These are phyloP conservation scores for Crotalus helleri DNA, from an alignment of 2,113 vertebrate genomes.

Conservation along the genomic window DNA sequence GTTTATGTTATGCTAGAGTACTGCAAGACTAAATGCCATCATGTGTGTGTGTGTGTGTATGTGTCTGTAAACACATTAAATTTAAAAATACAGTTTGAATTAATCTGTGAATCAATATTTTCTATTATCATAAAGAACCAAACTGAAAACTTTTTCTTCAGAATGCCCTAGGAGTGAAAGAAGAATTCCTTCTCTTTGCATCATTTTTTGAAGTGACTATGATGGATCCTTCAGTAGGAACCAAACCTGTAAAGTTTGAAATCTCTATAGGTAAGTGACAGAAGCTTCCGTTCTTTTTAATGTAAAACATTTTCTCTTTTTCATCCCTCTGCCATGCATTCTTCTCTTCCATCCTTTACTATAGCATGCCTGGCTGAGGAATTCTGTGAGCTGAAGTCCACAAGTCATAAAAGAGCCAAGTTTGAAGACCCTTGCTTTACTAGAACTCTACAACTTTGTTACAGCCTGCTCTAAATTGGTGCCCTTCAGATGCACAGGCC, in stretches of 20 bases:
- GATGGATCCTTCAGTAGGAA: constrained; percentile 81
- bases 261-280: constrained; percentile 83
- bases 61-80: neutral
- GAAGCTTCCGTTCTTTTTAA: neutral
- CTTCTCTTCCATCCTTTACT: neutral
- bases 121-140: neutral
- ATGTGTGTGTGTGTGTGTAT: neutral
- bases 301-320: neutral
- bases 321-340: neutral
- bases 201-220: constrained; percentile 90
- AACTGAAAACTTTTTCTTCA: constrained; percentile 49
- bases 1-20: neutral
- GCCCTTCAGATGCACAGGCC: neutral
- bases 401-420: too few relatives aligned
- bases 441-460: neutral
- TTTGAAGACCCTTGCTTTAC: neutral
- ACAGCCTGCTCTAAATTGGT: neutral
- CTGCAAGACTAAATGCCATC: neutral
- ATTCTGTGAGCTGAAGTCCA: too few relatives aligned
- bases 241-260: constrained; percentile 81
- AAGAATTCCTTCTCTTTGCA: constrained; percentile 88
- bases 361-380: too few relatives aligned
- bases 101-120: neutral
- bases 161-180: constrained; percentile 77
- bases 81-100: neutral